Base-by-base conservation (phyloP, 2,113 vertebrate genomes). In the Brachyhypopomus gauderio region DNA sequence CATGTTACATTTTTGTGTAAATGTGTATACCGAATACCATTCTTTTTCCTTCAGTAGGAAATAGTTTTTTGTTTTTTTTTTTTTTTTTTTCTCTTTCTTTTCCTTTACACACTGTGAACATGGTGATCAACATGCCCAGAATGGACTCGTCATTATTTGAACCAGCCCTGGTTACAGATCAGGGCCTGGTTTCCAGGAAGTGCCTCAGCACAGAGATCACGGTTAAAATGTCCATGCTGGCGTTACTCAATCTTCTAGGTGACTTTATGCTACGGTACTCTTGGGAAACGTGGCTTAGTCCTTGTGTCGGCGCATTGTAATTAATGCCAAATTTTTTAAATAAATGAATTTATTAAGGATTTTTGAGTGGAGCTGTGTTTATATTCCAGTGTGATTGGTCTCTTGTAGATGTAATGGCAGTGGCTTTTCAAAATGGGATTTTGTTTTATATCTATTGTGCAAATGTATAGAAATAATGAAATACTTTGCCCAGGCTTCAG, bases 271-370 rank as follows among this genome's bases (percentile, higher is more conserved):
- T 20, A 1, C 20, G 72, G 52, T 75, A 75, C 17, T 67, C 59
- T 52, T 67, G 5, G 72, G 62, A 58, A 55, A 58, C 52, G 64
- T 36, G 86, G 85, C 84, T 88, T 82, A 90, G 88, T 90, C n/a
- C 19, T 22, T 58, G 20, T 52, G 45, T 52, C 52, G 16, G 36
- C 67, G 63, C 72, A 22, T 59, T 78, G 76, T 67, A 83, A 88
- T 87, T 90, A 81, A 93, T 89, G 88, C 90, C 88, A 92, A 92
- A 90, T 85, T 91, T 93, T 79, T 92, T 91, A 92, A 92, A 92
- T 91, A 93, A 92, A 92, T 87, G 38, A 70, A 84, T 87, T 82
- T 87, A 86, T 84, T 88, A 87, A 78, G 59, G 52, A 70, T 4
- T 17, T 67, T 5, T 58, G 62, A 19, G 55, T 22, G 0, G 64